Conservation (phyloP, 2,888 invertebrate genomes). For the Mamestra brassicae region DNA sequence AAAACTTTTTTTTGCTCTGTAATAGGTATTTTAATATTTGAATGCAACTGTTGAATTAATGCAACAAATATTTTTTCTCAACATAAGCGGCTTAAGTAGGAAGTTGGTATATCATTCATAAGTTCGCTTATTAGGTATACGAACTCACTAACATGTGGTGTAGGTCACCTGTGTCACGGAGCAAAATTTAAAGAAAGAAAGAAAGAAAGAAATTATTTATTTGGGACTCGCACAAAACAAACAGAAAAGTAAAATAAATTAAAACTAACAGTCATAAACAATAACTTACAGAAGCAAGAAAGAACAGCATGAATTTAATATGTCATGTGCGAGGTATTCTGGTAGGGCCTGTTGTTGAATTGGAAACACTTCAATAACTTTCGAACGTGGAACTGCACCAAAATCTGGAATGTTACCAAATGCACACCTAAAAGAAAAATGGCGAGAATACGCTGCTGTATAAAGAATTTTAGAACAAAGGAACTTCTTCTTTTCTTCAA, state of each 20-base stretch:
- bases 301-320: no score
- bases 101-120: not conserved
- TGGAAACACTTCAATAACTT: conserved; percentile 64
- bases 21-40: no score
- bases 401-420: conserved; percentile 64
- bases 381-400: conserved; percentile 39
- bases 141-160: no score
- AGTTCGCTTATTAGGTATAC: no score
- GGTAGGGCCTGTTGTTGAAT: not conserved
- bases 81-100: not conserved
- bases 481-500: conserved; percentile 39
- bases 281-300: no score
- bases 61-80: not conserved
- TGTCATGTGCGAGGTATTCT: no score
- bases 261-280: no score
- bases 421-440: conserved; percentile 48
- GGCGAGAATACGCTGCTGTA: conserved; percentile 27
- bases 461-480: conserved; percentile 55
- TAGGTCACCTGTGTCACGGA: not conserved
- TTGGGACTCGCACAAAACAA: no score
- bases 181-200: conserved; percentile 13
- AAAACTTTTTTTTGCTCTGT: not conserved
- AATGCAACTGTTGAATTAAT: not conserved
- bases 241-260: no score
- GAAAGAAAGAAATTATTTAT: no score